phyloP scores from a whole-genome alignment of 2,888 invertebrate species.

The Drosophila leonis region DNA sequence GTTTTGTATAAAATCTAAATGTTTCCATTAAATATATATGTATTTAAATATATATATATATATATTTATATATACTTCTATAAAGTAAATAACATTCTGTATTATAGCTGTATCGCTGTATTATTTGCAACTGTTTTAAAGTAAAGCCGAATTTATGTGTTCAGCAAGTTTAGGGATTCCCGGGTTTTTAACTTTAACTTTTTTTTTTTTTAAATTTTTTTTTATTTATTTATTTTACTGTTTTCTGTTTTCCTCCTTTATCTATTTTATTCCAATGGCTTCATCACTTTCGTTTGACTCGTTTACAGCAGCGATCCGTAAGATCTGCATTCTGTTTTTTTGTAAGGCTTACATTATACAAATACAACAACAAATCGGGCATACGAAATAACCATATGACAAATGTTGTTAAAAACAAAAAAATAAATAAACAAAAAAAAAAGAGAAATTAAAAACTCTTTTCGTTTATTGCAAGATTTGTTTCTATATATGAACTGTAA shows the following conservation, averaged over 20 bases:
- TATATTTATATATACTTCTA: conserved; percentile 51
- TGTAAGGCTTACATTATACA: conserved; percentile 46
- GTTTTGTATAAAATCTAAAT: conserved; percentile 77
- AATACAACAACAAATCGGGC: conserved; percentile 29
- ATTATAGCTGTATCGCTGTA: conserved; percentile 52
- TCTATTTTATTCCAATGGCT: conserved; percentile 39
- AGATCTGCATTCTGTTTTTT: conserved; percentile 26
- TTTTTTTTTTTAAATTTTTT: not conserved
- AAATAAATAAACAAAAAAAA: not conserved
- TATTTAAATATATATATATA: conserved; percentile 44
- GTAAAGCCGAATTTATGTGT: conserved; percentile 51
- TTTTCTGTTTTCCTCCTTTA: not conserved
- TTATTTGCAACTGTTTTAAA: conserved; percentile 50
- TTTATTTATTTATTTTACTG: not conserved
- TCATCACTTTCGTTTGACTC: conserved; percentile 54
- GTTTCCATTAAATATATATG: conserved; percentile 56
- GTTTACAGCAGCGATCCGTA: conserved; percentile 26
- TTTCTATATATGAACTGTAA: conserved; percentile 12
- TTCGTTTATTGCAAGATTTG: conserved; percentile 25
- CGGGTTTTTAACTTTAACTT: conserved; percentile 13
- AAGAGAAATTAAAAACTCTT: conserved; percentile 1
- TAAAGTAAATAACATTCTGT: conserved; percentile 78
- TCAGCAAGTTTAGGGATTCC: conserved; percentile 47
- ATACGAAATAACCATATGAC: conserved; percentile 12
- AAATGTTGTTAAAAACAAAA: conserved; percentile 4